phyloP scores from a whole-genome alignment of 2,113 vertebrate species.

The human region DNA sequence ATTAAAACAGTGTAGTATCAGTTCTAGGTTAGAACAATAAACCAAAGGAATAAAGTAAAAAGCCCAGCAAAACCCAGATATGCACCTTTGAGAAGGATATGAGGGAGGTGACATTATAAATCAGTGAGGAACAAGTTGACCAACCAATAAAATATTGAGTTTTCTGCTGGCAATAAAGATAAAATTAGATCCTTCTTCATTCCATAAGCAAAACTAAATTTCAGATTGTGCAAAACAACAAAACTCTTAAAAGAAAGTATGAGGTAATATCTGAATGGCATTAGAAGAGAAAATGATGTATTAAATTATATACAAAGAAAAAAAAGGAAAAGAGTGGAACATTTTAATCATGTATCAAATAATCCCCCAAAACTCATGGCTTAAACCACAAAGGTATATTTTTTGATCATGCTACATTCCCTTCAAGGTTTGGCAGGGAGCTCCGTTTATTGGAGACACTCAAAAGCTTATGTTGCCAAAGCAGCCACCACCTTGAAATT shows the following conservation, averaged over 20 bases:
- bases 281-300: neutral
- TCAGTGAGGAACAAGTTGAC: neutral
- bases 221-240: neutral
- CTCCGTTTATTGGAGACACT: neutral
- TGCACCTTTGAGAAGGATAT: neutral
- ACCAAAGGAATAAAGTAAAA: neutral
- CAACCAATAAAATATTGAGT: neutral
- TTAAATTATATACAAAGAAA: neutral
- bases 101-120: neutral
- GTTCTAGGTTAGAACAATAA: neutral
- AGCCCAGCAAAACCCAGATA: neutral
- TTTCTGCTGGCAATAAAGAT: neutral
- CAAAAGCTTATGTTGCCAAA: neutral
- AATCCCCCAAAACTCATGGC: neutral
- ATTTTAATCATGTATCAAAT: neutral
- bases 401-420: neutral
- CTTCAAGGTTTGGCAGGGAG: neutral
- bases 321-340: neutral
- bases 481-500: neutral
- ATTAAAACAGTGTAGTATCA: neutral
- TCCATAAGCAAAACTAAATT: neutral
- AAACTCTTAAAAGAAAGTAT: neutral
- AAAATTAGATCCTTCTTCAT: neutral
- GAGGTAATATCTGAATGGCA: neutral
- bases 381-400: neutral